A percentile compares a stretch with the other conserved stretches of the same genome.
Evolutionary conservation across 2,888 invertebrate species (phyloP).

Genomic region (Nomada fabriciana): DNA sequence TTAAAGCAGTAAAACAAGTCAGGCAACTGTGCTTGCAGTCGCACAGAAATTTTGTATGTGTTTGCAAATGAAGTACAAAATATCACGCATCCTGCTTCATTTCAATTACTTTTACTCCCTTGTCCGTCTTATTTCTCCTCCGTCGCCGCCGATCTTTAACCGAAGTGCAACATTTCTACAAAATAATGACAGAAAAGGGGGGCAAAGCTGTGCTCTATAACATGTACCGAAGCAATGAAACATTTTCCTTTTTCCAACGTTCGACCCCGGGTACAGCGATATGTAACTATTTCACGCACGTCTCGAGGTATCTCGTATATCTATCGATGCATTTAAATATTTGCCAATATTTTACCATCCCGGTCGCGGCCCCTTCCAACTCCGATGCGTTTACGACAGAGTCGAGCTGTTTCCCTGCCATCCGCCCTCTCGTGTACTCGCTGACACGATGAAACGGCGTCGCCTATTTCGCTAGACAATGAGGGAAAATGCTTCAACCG

Average conservation of each 20-base stretch:
- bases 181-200: not conserved
- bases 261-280: not conserved
- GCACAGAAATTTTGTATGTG: not conserved
- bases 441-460: constrained; percentile 24
- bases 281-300: not conserved
- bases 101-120: constrained; percentile 14
- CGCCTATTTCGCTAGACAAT: constrained; percentile 31
- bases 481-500: constrained; percentile 27
- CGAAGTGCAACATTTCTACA: not conserved
- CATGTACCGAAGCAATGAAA: not conserved
- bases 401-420: not conserved
- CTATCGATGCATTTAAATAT: constrained; percentile 27
- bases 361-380: not conserved
- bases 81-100: not conserved
- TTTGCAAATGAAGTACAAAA: not conserved
- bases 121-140: not conserved
- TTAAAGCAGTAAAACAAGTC: not conserved
- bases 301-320: not conserved
- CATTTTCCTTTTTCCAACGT: too few species aligned
- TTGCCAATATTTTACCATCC: constrained; percentile 24
- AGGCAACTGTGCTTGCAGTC: not conserved
- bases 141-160: not conserved
- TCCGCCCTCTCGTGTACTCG: not conserved
- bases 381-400: not conserved
- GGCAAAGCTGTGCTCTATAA: not conserved